Evolutionary conservation across 2,797 vertebrate species (phyloP), one percentile per base, ranked within the genome.

Genomic region (Apodemus agrarius): DNA sequence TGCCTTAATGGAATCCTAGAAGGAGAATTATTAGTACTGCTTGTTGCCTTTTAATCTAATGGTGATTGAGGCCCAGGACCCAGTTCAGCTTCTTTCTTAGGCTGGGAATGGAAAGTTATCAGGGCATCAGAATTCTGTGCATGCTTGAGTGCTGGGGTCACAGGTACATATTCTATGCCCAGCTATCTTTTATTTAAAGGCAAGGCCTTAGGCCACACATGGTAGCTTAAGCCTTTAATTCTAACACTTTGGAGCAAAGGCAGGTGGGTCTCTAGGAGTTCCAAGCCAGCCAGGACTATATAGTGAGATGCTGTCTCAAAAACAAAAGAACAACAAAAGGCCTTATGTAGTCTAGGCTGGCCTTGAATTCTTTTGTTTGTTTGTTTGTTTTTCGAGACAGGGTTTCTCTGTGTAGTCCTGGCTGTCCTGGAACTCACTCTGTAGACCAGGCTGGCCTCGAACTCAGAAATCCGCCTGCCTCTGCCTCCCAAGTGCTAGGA

Each of bases 31-130:
- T 75, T 6, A 52, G 83, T 31, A n/a, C 26, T 59, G n/a, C 78
- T 89, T 74, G 57, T 24, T 93, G 43, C 72, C 72, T 93, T 94
- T 95, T 92, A 52, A 57, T 91, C 54, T 86, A 37, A 43, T 86
- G 37, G 63, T 75, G 81, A 57, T 8, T 29, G 69, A 89, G 46
- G 74, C n/a, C 61, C 37, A 91, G 65, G 83, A 26, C 37, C 59
- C 91, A 57, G 61, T 75, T 95, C 92, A 85, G 78, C 54, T 85
- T 87, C 11, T 92, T 29, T 49, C 49, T 69, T 29, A 92, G 88
- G 24, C 49, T 94, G 49, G 69, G 46, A 85, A 37, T 43, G 76
- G 63, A 96, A 76, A 63, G 43, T 81, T 79, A 46, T 65, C 69
- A 63, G 72, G 69, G 75, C 14, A 59, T 52, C 46, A 17, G 46